Evolutionary conservation across 2,113 vertebrate species (phyloP).

Genomic region (Chamaetylas fuelleborni): DNA sequence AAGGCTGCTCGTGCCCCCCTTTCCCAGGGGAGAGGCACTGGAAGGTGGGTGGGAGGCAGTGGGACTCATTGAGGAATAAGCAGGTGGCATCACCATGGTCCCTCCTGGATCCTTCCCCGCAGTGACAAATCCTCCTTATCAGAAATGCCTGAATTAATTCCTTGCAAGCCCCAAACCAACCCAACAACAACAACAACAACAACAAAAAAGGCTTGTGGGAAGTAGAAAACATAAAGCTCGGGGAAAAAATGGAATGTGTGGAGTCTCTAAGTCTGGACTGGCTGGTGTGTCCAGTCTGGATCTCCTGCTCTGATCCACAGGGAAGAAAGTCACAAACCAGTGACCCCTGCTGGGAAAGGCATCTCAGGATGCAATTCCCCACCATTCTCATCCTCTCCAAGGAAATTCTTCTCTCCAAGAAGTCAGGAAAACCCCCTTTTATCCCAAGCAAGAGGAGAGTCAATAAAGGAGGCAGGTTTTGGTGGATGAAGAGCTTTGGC

Average conservation of each 20-base stretch:
- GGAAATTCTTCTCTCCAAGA: neutral
- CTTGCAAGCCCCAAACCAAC: neutral
- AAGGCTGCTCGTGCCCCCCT: neutral
- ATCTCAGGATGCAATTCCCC: neutral
- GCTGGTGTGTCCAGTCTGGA: neutral
- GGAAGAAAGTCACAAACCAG: neutral
- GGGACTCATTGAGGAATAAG: neutral
- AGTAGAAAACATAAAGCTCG: neutral
- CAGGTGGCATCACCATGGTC: fast-evolving
- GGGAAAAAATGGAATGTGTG: neutral
- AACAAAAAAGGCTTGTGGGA: neutral
- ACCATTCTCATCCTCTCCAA: neutral
- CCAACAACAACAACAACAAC: fast-evolving
- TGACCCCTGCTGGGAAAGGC: neutral
- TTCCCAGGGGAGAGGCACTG: neutral
- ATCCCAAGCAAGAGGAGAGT: neutral
- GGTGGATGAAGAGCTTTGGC: neutral
- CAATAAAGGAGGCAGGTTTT: neutral
- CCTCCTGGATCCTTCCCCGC: no score
- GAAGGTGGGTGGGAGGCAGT: neutral
- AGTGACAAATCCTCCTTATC: fast-evolving
- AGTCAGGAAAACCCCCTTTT: fast-evolving
- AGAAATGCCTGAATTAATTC: neutral
- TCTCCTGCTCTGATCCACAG: neutral
- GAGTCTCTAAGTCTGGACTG: neutral